Base-by-base conservation (phyloP, 2,888 invertebrate genomes). In the Barypeithes pellucidus region DNA sequence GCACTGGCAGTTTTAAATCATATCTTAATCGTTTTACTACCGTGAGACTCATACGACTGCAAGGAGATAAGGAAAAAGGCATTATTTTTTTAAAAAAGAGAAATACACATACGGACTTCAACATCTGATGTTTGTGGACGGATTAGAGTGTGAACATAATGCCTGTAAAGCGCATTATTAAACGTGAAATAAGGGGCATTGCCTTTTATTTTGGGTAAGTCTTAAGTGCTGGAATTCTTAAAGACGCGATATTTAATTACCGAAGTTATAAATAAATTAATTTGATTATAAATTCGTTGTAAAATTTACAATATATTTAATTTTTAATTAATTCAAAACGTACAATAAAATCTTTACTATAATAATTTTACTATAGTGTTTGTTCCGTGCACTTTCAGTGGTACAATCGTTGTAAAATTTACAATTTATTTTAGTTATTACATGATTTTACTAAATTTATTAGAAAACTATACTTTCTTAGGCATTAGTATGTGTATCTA, bases 11-110 rank as follows among this genome's bases (percentile, higher is more conserved):
- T 20, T 47, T 20, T 47, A 47, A 47, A 47, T 47, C 47, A 47
- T 47, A 47, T 47, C 47, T 47, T 47, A 47, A 47, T 47, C 47
- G 18, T 20, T 47, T 47, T 47, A 47, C 47, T 47, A 20, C 47
- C 47, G 47, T 47, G 20, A 47, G 18, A 20, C 20, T 11, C 9
- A 9, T 47, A 47, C 20, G 20, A 47, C 18, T 47, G 20, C 20
- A 47, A 20, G 47, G 8, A 47, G 47, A 47, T 47, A 47, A 47
- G 47, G 47, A 47, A 47, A 47, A 47, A 47, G 47, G 11, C 47
- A 47, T 47, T 47, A 20, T 20, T 47, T 47, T 47, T 47, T 18
- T 18, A 3, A 11, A 47, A 12, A 7, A 47, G 47, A 47, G 9
- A 18, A 2, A 47, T 20, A 47, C 47, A 20, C 20, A 20, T 47